phyloP scores from a whole-genome alignment of 1,140 invertebrate genomes.

The Musca domestica region DNA sequence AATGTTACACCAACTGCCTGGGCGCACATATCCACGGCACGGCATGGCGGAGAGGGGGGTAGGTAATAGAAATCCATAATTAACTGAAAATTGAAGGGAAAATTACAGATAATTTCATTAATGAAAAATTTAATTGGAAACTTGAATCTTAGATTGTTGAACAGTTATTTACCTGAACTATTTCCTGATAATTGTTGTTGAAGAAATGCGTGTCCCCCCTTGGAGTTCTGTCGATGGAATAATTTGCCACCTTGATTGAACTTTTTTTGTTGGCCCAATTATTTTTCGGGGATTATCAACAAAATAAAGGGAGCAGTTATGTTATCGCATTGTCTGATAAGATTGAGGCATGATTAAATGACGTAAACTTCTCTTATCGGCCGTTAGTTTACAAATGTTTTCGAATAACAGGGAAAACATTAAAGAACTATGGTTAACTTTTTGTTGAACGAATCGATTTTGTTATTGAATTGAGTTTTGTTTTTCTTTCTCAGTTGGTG shows the following conservation, averaged over 20 bases:
- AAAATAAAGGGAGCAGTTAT: too few relatives aligned
- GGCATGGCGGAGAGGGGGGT: constrained; percentile 66
- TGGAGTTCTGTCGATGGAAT: too few relatives aligned
- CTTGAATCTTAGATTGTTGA: not conserved
- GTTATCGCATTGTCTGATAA: too few relatives aligned
- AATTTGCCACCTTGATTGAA: too few relatives aligned
- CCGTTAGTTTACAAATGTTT: not conserved
- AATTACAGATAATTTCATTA: not conserved
- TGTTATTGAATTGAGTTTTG: too few relatives aligned
- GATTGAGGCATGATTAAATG: too few relatives aligned
- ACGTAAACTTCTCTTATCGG: too few relatives aligned
- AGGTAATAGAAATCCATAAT: constrained; percentile 63
- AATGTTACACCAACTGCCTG: constrained; percentile 68
- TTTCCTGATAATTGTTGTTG: not conserved
- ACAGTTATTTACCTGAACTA: not conserved
- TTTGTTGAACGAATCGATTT: too few relatives aligned
- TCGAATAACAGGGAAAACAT: not conserved
- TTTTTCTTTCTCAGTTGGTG: too few relatives aligned
- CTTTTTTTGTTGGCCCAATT: too few relatives aligned
- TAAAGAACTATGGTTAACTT: not conserved
- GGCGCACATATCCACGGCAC: constrained; percentile 66
- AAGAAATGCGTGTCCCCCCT: not conserved
- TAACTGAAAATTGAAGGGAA: not conserved
- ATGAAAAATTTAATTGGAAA: not conserved
- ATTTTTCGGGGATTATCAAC: too few relatives aligned